Conservation (phyloP, 2,797 vertebrate species). For the Lagodon rhomboides region DNA sequence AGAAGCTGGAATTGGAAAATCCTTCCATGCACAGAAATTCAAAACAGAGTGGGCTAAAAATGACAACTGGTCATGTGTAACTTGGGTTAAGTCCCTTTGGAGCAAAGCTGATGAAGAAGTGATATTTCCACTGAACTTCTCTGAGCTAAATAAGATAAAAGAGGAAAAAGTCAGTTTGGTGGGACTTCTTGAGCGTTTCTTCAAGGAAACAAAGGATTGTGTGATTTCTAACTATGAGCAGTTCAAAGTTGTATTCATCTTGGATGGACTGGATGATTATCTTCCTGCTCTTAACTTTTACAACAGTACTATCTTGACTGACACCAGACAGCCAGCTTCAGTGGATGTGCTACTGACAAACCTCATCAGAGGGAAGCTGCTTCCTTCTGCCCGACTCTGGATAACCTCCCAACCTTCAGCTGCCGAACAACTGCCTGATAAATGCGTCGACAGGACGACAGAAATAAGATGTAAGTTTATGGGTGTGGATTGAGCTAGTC, state of each 20-base stretch:
- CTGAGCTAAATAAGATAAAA: too few relatives aligned
- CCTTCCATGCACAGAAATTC: too few relatives aligned
- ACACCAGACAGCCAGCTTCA: conserved; percentile 37
- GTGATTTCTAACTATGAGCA: conserved; percentile 7
- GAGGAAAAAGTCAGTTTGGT: too few relatives aligned
- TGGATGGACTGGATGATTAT: conserved; percentile 50
- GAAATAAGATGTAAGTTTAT: too few relatives aligned
- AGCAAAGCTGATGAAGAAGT: too few relatives aligned
- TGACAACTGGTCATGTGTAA: too few relatives aligned
- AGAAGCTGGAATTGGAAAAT: too few relatives aligned
- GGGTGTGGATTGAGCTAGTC: background rate
- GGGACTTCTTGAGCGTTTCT: too few relatives aligned
- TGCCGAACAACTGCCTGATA: background rate
- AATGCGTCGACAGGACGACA: too few relatives aligned
- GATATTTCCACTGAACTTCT: too few relatives aligned
- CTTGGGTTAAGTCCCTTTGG: too few relatives aligned
- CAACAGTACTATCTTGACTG: background rate
- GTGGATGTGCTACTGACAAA: conserved; percentile 52
- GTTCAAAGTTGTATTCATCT: conserved; percentile 31
- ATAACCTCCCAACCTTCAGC: conserved; percentile 43
- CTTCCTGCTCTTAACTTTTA: conserved; percentile 41
- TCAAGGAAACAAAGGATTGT: background rate
- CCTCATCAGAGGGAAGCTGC: conserved; percentile 60
- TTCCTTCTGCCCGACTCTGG: conserved; percentile 55
- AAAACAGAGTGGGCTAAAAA: too few relatives aligned